Base-by-base conservation (phyloP, 92 coral and sea anemone genomes). In the Pocillopora grandis region DNA sequence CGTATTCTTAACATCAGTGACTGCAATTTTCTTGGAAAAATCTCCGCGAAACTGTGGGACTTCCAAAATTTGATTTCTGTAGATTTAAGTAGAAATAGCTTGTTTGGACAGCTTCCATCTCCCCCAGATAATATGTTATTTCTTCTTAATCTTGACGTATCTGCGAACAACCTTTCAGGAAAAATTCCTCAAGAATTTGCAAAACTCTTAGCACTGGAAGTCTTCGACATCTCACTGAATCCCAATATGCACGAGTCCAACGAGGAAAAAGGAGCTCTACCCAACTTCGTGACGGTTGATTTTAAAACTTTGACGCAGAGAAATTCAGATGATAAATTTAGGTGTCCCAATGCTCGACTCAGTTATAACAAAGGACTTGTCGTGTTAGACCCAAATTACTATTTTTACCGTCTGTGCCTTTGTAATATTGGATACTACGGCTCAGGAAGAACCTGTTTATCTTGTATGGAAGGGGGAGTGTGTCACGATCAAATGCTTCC, bases 361-460 rank as follows among this genome's bases (percentile, higher is more conserved):
- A 71, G 66, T 48, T 87, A 76, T 89, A 90, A 82, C 77, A 83
- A 91, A 62, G 98, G 95, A 5, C 78, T 77, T 31, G 92, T 91
- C 42, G 79, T 81, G 58, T 83, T 94, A 62, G 98, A 94, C 52
- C 98, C 95, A 9, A 62, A 66, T n/a, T 91, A 87, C 78, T 91
- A 94, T 73, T 61, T 74, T 27, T 91, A 87, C 81, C 86, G 78
- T 37, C 83, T 88, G 59, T 94, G 98, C 76, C 71, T 91, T 83
- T 94, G 98, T 37, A 87, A 91, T 33, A 59, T 73, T n/a, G 98
- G 92, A 42, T 94, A 68, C 73, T 94, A 87, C 76, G 98, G 98
- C 16, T 74, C 64, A 62, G 80, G 89, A 8, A 78, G 79, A 14
- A 71, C 66, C 36, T 94, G 98, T 62, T 62, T 84, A 7, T 71